These are phyloP conservation scores for Silurus asotus DNA, from an alignment of 2,113 vertebrate genomes.

Conservation along the genomic window DNA sequence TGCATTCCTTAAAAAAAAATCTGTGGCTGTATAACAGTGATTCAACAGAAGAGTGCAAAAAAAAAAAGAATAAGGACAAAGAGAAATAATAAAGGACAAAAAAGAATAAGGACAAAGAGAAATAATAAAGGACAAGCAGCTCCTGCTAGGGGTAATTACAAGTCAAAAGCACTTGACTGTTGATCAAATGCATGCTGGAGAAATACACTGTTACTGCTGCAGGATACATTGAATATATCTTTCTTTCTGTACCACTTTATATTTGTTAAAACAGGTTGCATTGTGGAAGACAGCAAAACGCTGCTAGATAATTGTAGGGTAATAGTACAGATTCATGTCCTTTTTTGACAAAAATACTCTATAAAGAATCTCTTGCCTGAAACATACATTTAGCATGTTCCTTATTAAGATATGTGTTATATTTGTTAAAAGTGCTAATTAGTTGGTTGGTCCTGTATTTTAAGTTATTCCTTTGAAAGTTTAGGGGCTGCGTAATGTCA, in stretches of 20 bases:
- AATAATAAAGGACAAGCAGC: neutral
- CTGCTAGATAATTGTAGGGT: neutral
- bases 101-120: conserved; percentile 10
- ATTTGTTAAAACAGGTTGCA: neutral
- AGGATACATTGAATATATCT: neutral
- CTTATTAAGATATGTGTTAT: neutral
- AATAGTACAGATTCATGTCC: neutral
- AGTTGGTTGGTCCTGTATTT: no score
- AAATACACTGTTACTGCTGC: neutral
- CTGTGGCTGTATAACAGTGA: neutral
- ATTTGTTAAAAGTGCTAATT: neutral
- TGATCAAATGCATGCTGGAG: conserved; percentile 10
- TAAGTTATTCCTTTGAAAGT: neutral
- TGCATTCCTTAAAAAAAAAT: neutral
- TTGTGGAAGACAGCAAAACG: neutral
- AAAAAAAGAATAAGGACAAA: conserved; percentile 8
- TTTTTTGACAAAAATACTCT: neutral
- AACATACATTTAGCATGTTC: neutral
- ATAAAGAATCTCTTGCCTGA: neutral
- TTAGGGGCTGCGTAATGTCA: neutral
- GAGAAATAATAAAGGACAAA: neutral
- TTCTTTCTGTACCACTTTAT: neutral
- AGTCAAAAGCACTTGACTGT: conserved; percentile 12
- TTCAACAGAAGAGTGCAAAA: conserved; percentile 9
- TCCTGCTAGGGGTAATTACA: conserved; percentile 25